Evolutionary conservation across 1,140 invertebrate genomes (phyloP), one percentile per base, ranked within the genome.

Genomic region (Brachionus koreanus): DNA sequence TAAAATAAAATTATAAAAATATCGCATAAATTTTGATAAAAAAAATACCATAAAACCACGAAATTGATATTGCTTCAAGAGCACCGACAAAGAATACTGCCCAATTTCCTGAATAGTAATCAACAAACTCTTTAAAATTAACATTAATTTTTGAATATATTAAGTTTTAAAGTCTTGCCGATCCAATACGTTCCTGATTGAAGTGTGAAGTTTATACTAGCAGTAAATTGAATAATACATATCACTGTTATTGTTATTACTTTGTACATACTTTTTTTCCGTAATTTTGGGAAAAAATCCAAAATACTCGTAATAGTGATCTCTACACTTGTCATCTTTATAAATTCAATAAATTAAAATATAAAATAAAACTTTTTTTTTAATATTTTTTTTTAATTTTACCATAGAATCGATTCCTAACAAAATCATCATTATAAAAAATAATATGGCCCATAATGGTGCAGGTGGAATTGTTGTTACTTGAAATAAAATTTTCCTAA

Each of bases 291-390:
- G 88, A 91, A 91, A 63, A 90, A 87, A 85, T 93, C 92, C 5
- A 93, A 89, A 82, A 93, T 90, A 1, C 91, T 90, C 10, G 92
- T 92, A 79, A 92, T 92, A 76, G 93, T 91, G 25, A 92, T 92
- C 87, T 93, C 92, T 35, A 93, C 91, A 3, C 91, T 92, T 83
- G 92, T 92, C 85, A 93, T 93, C 88, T 93, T 91, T n/a, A 75
- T 2, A 29, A 2, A 29, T 29, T 69, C 7, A 83, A 72, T 23
- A 74, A 19, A 35, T 23, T 1, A 61, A 77, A 46, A 61, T 25
- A 6, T 33, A 46, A 46, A n/a, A 75, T n/a, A n/a, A n/a, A n/a
- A n/a, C n/a, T n/a, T 74, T 46, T 23, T 74, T 29, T 25, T 5
- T 39, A 39, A 5, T 39, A 42, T 3, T 10, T 42, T 42, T 42